A percentile compares a stretch with the other conserved stretches of the same genome.
phyloP scores from a whole-genome alignment of 2,113 vertebrate genomes.

The Mola mola region DNA sequence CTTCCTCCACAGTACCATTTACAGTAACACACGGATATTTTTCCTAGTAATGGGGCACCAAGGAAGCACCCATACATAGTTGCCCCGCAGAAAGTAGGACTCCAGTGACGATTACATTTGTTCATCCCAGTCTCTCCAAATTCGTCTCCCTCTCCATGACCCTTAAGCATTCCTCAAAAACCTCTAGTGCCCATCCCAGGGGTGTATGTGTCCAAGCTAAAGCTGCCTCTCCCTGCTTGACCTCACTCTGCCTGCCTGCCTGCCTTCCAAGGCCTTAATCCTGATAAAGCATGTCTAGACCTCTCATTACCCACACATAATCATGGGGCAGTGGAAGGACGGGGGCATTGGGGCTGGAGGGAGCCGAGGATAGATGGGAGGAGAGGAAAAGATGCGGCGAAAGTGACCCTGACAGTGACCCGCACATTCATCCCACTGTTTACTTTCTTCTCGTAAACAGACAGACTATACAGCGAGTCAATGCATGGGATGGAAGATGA shows the following conservation, averaged over 20 bases:
- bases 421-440: conserved; percentile 63
- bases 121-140: conserved; percentile 28
- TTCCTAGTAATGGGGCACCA: neutral
- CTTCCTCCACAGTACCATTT: neutral
- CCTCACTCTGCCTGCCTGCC: conserved; percentile 50
- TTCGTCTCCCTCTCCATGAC: conserved; percentile 22
- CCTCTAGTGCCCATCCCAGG: conserved; percentile 47
- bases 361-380: conserved; percentile 28
- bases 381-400: conserved; percentile 44
- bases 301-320: conserved; percentile 77
- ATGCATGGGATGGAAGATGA: conserved; percentile 39
- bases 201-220: conserved; percentile 50
- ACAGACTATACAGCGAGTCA: conserved; percentile 39
- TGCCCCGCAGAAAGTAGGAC: conserved; percentile 18
- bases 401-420: conserved; percentile 69
- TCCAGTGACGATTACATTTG: neutral
- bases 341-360: conserved; percentile 31
- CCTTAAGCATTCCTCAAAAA: conserved; percentile 55
- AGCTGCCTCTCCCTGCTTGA: conserved; percentile 66
- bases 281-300: conserved; percentile 83
- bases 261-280: conserved; percentile 75
- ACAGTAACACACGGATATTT: neutral
- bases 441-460: conserved; percentile 53
- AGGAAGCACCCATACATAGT: neutral
- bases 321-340: conserved; percentile 52